Conservation (phyloP, 2,797 vertebrate genomes). For the Alcedo quadribrachys region DNA sequence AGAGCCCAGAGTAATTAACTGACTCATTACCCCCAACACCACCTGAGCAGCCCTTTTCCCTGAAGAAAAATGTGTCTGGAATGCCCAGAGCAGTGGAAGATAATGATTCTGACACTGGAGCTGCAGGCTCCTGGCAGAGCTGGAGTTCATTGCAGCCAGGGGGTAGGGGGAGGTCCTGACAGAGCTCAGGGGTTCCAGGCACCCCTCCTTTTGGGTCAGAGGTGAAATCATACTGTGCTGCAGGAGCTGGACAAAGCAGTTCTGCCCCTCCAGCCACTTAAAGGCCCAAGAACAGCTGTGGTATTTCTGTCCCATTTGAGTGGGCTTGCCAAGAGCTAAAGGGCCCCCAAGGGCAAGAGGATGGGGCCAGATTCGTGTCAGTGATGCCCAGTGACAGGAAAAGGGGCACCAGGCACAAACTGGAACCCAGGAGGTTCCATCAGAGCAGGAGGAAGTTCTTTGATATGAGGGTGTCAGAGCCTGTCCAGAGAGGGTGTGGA, state of each 20-base stretch:
- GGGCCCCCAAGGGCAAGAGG: neutral
- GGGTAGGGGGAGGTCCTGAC: too few species aligned
- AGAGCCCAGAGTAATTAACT: neutral
- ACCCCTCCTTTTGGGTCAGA: neutral
- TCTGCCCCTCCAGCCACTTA: rapidly evolving
- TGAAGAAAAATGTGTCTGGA: rapidly evolving
- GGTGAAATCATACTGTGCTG: neutral
- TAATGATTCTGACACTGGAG: neutral
- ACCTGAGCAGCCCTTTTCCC: neutral
- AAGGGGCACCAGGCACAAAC: neutral
- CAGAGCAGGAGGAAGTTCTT: neutral
- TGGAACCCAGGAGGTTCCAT: neutral
- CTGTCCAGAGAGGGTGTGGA: neutral
- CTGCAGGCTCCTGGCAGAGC: neutral
- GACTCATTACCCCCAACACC: neutral
- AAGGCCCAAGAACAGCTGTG: neutral
- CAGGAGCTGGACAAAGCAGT: neutral
- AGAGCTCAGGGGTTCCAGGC: rapidly evolving
- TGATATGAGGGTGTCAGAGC: neutral
- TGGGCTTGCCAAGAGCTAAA: neutral
- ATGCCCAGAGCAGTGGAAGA: neutral
- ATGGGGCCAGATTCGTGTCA: neutral
- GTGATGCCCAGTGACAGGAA: neutral
- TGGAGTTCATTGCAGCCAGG: too few species aligned
- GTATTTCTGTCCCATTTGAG: neutral